phyloP scores from a whole-genome alignment of 2,797 vertebrate species.

The Thamnophis elegans region DNA sequence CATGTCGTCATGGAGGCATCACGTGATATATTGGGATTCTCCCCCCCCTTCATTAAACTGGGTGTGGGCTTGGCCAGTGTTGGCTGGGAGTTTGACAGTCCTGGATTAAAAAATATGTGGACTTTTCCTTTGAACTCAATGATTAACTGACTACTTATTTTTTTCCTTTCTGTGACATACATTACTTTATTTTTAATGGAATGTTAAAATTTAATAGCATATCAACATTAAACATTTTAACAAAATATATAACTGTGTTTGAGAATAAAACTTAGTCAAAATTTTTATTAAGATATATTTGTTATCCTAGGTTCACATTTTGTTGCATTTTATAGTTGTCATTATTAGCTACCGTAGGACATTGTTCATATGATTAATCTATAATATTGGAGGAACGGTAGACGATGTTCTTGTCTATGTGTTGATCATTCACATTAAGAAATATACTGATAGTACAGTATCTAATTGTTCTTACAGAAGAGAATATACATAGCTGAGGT shows the following conservation, averaged over 20 bases:
- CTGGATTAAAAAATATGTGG: not conserved
- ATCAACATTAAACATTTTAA: not conserved
- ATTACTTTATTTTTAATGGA: not conserved
- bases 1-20: no score
- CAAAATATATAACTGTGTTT: not conserved
- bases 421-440: no score
- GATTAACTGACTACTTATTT: not conserved
- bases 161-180: not conserved
- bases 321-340: not conserved
- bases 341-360: not conserved
- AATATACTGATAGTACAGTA: not conserved
- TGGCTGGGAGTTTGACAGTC: no score
- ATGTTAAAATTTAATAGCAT: not conserved
- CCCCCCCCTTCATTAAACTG: no score
- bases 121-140: not conserved
- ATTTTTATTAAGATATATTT: no score
- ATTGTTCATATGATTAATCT: not conserved
- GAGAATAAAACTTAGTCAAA: not conserved
- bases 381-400: not conserved
- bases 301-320: not conserved
- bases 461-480: not conserved
- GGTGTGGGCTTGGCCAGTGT: fast-evolving
- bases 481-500: not conserved
- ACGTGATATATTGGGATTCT: no score
- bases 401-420: not conserved